Base-by-base conservation (phyloP, 2,797 vertebrate genomes). In the Lepus oiostolus region DNA sequence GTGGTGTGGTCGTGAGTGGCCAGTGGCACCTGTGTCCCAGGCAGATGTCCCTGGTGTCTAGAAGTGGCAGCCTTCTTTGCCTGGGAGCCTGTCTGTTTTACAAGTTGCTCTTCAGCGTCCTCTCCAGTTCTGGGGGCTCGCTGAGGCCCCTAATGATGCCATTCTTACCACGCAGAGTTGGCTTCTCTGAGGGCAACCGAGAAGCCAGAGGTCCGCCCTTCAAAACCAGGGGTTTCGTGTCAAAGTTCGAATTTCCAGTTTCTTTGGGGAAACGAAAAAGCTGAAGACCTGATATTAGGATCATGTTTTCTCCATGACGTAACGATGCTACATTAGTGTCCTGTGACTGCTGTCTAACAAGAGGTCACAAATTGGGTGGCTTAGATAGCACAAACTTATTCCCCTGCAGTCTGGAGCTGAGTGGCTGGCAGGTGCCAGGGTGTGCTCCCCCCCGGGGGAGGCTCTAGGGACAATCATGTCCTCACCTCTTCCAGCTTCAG, bases 361-460 rank as follows among this genome's bases (percentile, higher is more conserved):
- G 79, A 32, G 3, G 11, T 1, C 21, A 10, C 3, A 63, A 38
- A 62, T 2, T 11, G 16, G 2, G 52, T 47, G n/a, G 11, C 62
- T 87, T 85, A 32, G 58, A 30, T 65, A 71, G 26, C 11, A 58
- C 22, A 52, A 38, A 60, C 26, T 3, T 50, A 28, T 67, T 74
- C 26, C 60, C 4, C 76, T 21, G 8, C 6, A 60, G 30, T 50
- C 28, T 32, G 1, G 9, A 74, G 58, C 28, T n/a, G 7, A 8
- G 38, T 16, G 28, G 52, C 65, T 10, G 19, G 75, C 72, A n/a
- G n/a, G 7, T 62, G 11, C 58, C 35, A 50, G 50, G 26, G 13
- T 28, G 12, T 13, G 6, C 7, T 4, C 19, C 62, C 32, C 8
- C 4, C 52, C 21, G 22, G 4, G 13, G 28, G 13, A 0, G 8